Evolutionary conservation across 2,113 vertebrate genomes (phyloP).

Genomic region (Harpagus bidentatus): DNA sequence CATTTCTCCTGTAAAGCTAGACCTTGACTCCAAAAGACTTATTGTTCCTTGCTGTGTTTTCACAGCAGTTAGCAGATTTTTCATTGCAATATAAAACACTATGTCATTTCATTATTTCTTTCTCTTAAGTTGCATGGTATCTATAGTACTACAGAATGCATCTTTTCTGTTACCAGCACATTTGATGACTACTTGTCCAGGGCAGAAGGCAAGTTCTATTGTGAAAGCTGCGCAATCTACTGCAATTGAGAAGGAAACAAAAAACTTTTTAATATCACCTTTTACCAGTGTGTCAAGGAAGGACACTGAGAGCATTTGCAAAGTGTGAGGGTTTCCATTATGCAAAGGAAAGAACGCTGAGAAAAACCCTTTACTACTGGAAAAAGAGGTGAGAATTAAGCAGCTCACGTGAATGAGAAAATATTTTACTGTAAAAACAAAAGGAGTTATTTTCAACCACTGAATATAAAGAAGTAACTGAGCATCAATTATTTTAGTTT

Average conservation of each 20-base stretch:
- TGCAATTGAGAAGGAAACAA: neutral
- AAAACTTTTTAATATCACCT: neutral
- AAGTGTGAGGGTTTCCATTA: neutral
- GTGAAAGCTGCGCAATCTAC: neutral
- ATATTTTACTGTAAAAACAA: neutral
- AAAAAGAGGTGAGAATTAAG: neutral
- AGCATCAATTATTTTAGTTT: neutral
- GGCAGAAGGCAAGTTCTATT: neutral
- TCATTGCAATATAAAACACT: neutral
- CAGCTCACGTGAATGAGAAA: neutral
- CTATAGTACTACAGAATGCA: neutral
- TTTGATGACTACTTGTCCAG: neutral
- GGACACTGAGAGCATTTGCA: neutral
- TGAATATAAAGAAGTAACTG: neutral
- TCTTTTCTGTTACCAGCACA: neutral
- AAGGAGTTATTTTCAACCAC: neutral
- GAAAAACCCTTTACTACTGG: neutral
- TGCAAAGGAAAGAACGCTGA: neutral
- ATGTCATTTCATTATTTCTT: neutral
- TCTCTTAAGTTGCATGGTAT: neutral
- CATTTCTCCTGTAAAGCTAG: neutral
- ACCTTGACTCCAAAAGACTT: neutral
- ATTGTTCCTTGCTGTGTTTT: neutral
- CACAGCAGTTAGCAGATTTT: neutral
- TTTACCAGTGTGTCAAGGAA: neutral